Evolutionary conservation across 2,888 invertebrate genomes (phyloP), one percentile per base, ranked within the genome.

Genomic region (Leucoptera coffeella): DNA sequence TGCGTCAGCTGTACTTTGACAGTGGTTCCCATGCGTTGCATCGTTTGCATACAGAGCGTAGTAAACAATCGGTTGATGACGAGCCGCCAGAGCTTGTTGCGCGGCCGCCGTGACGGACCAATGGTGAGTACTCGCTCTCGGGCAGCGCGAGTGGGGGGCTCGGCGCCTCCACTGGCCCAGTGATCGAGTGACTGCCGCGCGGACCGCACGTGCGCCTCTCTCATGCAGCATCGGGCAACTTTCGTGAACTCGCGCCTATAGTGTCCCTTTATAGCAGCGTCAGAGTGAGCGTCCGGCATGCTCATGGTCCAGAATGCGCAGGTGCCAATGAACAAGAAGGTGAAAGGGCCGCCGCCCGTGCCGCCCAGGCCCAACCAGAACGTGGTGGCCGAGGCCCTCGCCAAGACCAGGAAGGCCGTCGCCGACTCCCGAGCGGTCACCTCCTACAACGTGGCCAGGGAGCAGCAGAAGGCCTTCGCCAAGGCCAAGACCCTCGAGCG

Each of bases 341-440:
- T 69, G 29, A 65, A 75, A 45, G 79, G 80, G 32, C 81, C 82
- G 36, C 87, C 87, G 38, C 87, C 87, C 41, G 85, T 87, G 37
- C 87, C 87, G 30, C 87, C 87, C 38, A 73, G 87, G 42, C 87
- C 87, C 30, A 82, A 81, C 52, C 78, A 82, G 45, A 80, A 76
- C 42, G 72, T 81, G 44, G 80, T 82, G 29, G 80, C 81, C 29
- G 82, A 82, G 57, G 82, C 84, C 29, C 62, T 85, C 35, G 80
- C 83, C 32, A 82, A 82, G 56, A 73, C 75, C 28, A 65, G 77
- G 40, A 72, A 62, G 50, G 67, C 69, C 29, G 69, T 71, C 28
- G 62, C 69, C 29, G 71, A 71, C 29, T 69, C 71, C 10, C 64
- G 67, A 40, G 56, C 53, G 32, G 15, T 10, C 67, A 64, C 65